Base-by-base conservation (phyloP, 2,797 vertebrate genomes). In the Psittacula echo region DNA sequence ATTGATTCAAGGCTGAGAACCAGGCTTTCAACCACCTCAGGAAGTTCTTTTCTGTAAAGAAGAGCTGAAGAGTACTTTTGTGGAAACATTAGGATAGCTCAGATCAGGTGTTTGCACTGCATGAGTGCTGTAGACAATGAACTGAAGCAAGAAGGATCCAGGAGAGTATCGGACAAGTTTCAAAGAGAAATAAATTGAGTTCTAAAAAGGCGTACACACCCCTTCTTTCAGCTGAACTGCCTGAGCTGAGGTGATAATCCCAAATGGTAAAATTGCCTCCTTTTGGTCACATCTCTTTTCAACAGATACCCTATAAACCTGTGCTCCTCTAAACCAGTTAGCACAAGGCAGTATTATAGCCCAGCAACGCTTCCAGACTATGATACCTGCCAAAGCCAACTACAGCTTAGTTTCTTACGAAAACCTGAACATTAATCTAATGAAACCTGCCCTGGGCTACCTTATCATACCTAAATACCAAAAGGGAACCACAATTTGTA, bases 321-420 rank as follows among this genome's bases (percentile, higher is more conserved):
- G 64, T 50, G 47, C 70, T 88, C 47, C 58, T 67, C 56, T 64
- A 50, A 51, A 77, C 81, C 24, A n/a, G 8, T 32, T 27, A 21
- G 56, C 39, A 72, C 29, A 42, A 51, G 42, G 22, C 48, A 74
- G 37, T 7, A 22, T 41, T 54, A 41, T 1, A 91, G 32, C 19
- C 29, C 10, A 50, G 34, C 50, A 85, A 32, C 30, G 48, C 11
- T 4, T 84, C 39, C 32, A 24, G 19, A 13, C n/a, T 56, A 7
- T 0, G 0, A 30, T 0, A 60, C 10, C 67, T 21, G 23, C 11
- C 1, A 2, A 41, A 83, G n/a, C 18, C 72, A 61, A 13, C 7
- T 42, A 32, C 37, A 48, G 17, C 6, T 44, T 20, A 4, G 19
- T 21, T 87, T 60, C 47, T 64, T 30, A 51, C 10, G 71, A 79